Conservation (phyloP, 2,888 invertebrate species). For the Pollenia griseotomentosa region DNA sequence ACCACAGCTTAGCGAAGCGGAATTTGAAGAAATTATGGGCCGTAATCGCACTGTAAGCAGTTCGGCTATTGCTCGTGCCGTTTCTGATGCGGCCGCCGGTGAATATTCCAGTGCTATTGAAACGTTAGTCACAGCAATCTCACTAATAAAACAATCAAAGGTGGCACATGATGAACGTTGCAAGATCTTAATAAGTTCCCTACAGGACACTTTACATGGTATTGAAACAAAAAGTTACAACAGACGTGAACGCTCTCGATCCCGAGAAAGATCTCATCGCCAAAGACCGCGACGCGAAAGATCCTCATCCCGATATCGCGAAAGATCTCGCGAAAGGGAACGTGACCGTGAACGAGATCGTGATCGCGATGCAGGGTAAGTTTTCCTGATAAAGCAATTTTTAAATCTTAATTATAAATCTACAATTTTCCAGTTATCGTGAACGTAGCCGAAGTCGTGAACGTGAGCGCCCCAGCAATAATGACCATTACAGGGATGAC, state of each 20-base stretch:
- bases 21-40: slow-evolving; percentile 99
- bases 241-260: slow-evolving; percentile 87
- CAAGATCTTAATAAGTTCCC: slow-evolving; percentile 97
- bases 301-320: slow-evolving; percentile 87
- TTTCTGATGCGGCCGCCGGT: slow-evolving; percentile 98
- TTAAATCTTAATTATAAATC: slow-evolving; percentile 1
- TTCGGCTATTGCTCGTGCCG: slow-evolving; percentile 97
- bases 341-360: slow-evolving; percentile 87
- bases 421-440: slow-evolving; percentile 65
- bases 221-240: slow-evolving; percentile 99
- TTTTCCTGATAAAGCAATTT: slow-evolving; percentile 71
- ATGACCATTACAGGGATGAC: slow-evolving; percentile 84
- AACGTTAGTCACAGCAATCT: slow-evolving; percentile 99
- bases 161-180: slow-evolving; percentile 94
- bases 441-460: slow-evolving; percentile 92
- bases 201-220: slow-evolving; percentile 98
- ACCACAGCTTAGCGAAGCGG: slow-evolving; percentile 93
- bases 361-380: slow-evolving; percentile 86
- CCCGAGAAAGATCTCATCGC: slow-evolving; percentile 85
- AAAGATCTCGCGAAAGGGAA: slow-evolving; percentile 89
- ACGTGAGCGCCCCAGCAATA: slow-evolving; percentile 82
- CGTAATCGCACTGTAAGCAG: slow-evolving; percentile 98
- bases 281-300: slow-evolving; percentile 84
- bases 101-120: slow-evolving; percentile 99
- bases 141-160: slow-evolving; percentile 98